Evolutionary conservation across 1,140 invertebrate genomes (phyloP).

Genomic region (Subanguina moxae): DNA sequence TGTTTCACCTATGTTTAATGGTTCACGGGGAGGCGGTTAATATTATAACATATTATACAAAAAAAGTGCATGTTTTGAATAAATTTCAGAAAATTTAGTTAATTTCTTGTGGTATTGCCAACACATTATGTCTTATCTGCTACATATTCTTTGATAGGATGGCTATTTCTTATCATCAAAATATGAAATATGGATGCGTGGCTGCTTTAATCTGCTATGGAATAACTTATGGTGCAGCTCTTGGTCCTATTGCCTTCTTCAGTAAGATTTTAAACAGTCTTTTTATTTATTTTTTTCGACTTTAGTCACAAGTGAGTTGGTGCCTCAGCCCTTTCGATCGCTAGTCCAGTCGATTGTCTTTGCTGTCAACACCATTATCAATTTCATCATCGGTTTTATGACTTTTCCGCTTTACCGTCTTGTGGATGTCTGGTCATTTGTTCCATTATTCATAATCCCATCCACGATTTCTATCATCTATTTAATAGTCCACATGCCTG

Average conservation of each 20-base stretch:
- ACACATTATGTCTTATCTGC: conserved; percentile 42
- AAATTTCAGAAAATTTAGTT: no score
- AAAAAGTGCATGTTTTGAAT: no score
- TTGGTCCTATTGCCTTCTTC: conserved; percentile 53
- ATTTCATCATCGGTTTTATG: conserved; percentile 46
- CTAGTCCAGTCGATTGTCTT: conserved; percentile 56
- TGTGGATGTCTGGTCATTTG: conserved; percentile 49
- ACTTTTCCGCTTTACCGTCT: conserved; percentile 45
- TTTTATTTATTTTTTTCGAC: background rate
- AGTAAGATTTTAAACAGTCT: conserved; percentile 8
- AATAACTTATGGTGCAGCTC: conserved; percentile 34
- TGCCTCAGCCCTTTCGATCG: conserved; percentile 48
- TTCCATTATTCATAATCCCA: conserved; percentile 52
- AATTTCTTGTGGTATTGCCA: conserved; percentile 46
- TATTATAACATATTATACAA: no score
- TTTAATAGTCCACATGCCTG: conserved; percentile 12
- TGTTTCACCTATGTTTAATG: no score
- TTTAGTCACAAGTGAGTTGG: conserved; percentile 43
- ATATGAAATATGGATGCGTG: conserved; percentile 51
- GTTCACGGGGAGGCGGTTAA: no score
- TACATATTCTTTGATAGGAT: conserved; percentile 52
- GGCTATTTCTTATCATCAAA: conserved; percentile 11
- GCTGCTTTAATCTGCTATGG: conserved; percentile 43
- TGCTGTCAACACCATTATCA: conserved; percentile 45
- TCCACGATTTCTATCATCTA: conserved; percentile 21